Conservation (phyloP, 2,888 invertebrate species). For the Alloplasta piceator region DNA sequence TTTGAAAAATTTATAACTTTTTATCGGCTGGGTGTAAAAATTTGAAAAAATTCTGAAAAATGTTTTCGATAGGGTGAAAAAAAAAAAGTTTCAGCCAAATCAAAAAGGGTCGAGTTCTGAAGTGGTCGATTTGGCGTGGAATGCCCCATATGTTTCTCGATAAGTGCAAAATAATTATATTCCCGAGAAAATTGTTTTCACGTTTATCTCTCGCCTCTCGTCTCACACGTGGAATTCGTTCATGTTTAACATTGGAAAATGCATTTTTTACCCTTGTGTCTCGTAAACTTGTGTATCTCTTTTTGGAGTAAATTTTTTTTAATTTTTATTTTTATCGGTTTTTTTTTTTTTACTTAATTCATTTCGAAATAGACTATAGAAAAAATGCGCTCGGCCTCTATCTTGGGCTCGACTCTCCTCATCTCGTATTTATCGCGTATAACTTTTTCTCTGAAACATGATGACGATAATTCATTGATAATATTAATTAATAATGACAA, state of each 20-base stretch:
- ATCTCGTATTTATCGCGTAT: conserved; percentile 13
- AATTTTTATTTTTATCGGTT: conserved; percentile 13
- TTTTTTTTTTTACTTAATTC: conserved; percentile 11
- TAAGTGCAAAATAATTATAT: conserved; percentile 14
- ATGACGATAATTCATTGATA: conserved; percentile 22
- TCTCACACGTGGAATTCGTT: conserved; percentile 22
- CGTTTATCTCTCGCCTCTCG: not conserved
- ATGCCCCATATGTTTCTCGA: conserved; percentile 42
- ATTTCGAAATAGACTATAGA: conserved; percentile 12
- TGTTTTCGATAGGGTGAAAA: too few relatives aligned
- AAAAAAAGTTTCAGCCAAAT: conserved; percentile 46
- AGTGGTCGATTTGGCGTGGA: too few relatives aligned
- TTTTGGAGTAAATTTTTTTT: conserved; percentile 8
- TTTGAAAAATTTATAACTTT: too few relatives aligned
- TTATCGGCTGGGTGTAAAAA: too few relatives aligned
- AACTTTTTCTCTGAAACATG: conserved; percentile 12
- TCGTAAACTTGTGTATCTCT: not conserved
- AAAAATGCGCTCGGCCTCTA: conserved; percentile 23
- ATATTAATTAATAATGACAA: conserved; percentile 20
- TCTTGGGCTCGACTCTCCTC: conserved; percentile 35
- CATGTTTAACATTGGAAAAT: conserved; percentile 16
- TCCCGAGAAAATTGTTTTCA: conserved; percentile 5
- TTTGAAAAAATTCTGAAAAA: too few relatives aligned
- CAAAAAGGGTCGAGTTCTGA: too few relatives aligned
- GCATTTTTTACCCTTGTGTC: conserved; percentile 14